These are phyloP conservation scores for Speoplatyrhinus poulsoni DNA, from an alignment of 2,113 vertebrate species.

Conservation along the genomic window DNA sequence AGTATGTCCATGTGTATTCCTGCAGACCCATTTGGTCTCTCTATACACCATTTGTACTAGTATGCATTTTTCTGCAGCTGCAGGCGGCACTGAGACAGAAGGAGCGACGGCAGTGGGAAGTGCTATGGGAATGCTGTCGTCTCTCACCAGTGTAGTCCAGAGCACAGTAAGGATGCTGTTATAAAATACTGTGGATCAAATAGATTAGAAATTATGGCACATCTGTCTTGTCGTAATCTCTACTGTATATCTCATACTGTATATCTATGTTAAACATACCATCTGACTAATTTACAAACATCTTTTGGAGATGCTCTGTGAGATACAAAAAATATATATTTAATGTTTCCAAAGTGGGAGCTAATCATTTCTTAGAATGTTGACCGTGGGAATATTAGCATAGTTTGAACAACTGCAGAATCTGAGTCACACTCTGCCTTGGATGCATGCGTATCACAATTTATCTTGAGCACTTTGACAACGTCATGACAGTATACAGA, in stretches of 20 bases:
- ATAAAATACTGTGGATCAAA: too few relatives aligned
- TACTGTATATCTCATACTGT: too few relatives aligned
- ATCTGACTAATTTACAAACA: too few relatives aligned
- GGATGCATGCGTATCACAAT: background rate
- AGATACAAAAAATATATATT: background rate
- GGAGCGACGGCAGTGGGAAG: constrained; percentile 69
- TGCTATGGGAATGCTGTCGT: constrained; percentile 88
- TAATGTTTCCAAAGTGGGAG: background rate
- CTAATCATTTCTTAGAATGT: background rate
- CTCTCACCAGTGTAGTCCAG: constrained; percentile 89
- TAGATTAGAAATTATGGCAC: too few relatives aligned
- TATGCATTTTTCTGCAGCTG: constrained; percentile 56
- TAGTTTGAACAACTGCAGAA: background rate
- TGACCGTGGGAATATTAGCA: background rate
- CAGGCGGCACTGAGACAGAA: constrained; percentile 51
- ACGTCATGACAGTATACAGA: background rate
- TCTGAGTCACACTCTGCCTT: background rate
- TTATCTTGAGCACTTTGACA: too few relatives aligned
- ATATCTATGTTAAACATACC: too few relatives aligned
- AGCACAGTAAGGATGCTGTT: constrained; percentile 84
- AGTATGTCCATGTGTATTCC: background rate
- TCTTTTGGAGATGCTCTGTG: background rate
- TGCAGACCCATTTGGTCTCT: background rate
- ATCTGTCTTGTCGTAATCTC: too few relatives aligned
- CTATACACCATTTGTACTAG: background rate